These are phyloP conservation scores for Hemitrygon akajei DNA, from an alignment of 2,797 vertebrate species.

Conservation along the genomic window DNA sequence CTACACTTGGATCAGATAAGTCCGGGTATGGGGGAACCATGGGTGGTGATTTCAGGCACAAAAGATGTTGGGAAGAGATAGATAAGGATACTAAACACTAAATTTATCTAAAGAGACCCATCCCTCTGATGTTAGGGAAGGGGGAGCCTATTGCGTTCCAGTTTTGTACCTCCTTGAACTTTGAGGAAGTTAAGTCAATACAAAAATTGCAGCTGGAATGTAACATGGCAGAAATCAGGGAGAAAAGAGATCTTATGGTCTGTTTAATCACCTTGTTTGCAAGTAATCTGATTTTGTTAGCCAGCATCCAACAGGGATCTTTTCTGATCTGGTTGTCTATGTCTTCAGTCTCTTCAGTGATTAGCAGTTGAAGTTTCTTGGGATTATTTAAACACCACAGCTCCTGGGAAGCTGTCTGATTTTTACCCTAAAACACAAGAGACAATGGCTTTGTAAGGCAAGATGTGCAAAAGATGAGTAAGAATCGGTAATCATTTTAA, in stretches of 20 bases:
- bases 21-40: no score
- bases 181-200: background rate
- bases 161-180: background rate
- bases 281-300: slow-evolving; percentile 72
- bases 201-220: background rate
- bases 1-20: no score
- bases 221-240: background rate
- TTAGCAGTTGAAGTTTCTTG: slow-evolving; percentile 56
- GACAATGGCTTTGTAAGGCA: background rate
- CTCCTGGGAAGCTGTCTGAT: slow-evolving; percentile 67
- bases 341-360: slow-evolving; percentile 47
- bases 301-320: slow-evolving; percentile 75
- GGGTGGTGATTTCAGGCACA: no score
- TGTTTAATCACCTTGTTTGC: slow-evolving; percentile 64
- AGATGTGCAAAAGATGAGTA: background rate
- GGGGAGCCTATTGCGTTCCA: background rate
- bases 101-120: no score
- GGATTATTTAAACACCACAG: slow-evolving; percentile 71
- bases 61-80: no score
- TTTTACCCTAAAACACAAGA: slow-evolving; percentile 44
- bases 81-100: no score
- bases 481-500: background rate
- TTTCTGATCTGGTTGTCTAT: slow-evolving; percentile 59
- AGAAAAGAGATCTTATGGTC: background rate
- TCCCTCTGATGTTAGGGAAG: background rate